These are phyloP conservation scores for Mionectes olivaceus DNA, from an alignment of 2,797 vertebrate species.

Conservation along the genomic window DNA sequence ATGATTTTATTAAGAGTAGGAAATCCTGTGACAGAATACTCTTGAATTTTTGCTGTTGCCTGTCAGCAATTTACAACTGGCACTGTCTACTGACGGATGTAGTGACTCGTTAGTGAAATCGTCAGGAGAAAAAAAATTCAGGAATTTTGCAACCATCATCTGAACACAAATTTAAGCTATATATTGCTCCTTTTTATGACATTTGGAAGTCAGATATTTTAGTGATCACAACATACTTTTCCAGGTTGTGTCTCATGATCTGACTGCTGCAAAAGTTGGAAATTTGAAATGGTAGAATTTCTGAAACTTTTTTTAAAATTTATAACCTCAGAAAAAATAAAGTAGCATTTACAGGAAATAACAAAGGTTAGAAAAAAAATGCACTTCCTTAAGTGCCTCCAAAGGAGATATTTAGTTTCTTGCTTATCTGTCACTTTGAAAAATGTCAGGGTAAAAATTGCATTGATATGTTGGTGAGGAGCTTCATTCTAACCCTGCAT, in stretches of 20 bases:
- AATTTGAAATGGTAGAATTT: background rate
- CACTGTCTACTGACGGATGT: background rate
- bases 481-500: background rate
- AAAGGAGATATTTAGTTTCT: background rate
- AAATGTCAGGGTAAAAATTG: background rate
- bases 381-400: rapidly evolving
- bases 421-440: background rate
- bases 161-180: background rate
- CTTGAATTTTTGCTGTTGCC: background rate
- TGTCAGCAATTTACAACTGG: slow-evolving; percentile 4
- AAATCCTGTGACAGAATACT: background rate
- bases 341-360: background rate
- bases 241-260: background rate
- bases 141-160: background rate
- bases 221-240: background rate
- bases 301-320: background rate
- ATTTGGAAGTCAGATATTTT: background rate
- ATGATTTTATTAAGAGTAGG: background rate
- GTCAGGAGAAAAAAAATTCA: background rate
- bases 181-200: background rate
- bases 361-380: background rate
- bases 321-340: background rate
- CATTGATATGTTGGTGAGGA: background rate
- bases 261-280: background rate
- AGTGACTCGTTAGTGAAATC: slow-evolving; percentile 10